A percentile compares a stretch with the other conserved stretches of the same genome.
Evolutionary conservation across 2,888 invertebrate species (phyloP).

Genomic region (Platycheirus albimanus): DNA sequence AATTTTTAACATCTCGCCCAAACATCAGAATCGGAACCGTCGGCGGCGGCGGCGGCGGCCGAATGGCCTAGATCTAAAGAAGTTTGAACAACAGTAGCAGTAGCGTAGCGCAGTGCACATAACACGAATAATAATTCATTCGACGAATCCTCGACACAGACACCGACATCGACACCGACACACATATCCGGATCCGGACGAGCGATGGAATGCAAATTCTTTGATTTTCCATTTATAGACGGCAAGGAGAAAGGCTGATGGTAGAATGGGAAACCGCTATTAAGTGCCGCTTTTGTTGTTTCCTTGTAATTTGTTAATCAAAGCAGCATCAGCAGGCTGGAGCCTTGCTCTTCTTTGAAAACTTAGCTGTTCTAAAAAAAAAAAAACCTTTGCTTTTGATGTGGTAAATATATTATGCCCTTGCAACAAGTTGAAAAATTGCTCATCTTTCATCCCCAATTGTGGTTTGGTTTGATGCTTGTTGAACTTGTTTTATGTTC

Average conservation of each 20-base stretch:
- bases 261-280: conserved; percentile 23
- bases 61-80: conserved; percentile 61
- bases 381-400: conserved; percentile 23
- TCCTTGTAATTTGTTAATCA: conserved; percentile 24
- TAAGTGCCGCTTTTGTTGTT: conserved; percentile 32
- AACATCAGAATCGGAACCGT: conserved; percentile 37
- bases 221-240: conserved; percentile 45
- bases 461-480: not conserved
- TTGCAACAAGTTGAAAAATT: conserved; percentile 28
- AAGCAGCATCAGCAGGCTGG: conserved; percentile 3
- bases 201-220: conserved; percentile 58
- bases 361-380: no score
- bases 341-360: conserved; percentile 39
- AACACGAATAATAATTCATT: conserved; percentile 60
- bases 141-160: conserved; percentile 55
- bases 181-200: conserved; percentile 48
- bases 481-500: conserved; percentile 23
- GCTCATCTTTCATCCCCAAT: not conserved
- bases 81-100: conserved; percentile 22
- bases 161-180: conserved; percentile 63
- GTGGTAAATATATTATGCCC: conserved; percentile 20
- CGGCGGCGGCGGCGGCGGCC: conserved; percentile 19
- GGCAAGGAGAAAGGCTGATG: not conserved
- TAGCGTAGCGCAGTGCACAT: conserved; percentile 36
- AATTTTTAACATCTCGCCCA: conserved; percentile 61